Conservation (phyloP, 64 coral and sea anemone genomes). For the Platygyra sinensis region DNA sequence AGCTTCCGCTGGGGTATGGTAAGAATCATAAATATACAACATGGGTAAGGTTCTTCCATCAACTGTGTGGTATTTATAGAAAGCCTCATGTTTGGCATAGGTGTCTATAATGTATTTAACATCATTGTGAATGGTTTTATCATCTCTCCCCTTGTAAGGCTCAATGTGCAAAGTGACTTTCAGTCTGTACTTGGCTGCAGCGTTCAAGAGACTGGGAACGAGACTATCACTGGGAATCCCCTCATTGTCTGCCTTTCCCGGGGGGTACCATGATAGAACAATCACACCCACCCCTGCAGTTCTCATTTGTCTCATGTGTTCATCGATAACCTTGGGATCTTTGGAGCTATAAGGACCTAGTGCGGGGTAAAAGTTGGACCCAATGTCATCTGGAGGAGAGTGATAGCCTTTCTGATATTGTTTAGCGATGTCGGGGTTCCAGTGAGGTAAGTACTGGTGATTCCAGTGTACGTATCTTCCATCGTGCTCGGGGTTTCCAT, state of each 20-base stretch:
- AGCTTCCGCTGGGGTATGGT: constrained; percentile 72
- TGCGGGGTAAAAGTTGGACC: constrained; percentile 92
- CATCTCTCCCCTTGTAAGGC: constrained; percentile 85
- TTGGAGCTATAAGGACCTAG: constrained; percentile 90
- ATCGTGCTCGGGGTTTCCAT: constrained; percentile 87
- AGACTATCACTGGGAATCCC: constrained; percentile 78
- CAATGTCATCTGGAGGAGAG: constrained; percentile 88
- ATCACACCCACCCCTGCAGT: constrained; percentile 85
- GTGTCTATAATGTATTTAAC: constrained; percentile 82
- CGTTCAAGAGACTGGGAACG: constrained; percentile 64
- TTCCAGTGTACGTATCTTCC: constrained; percentile 94
- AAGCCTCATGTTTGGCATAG: constrained; percentile 81
- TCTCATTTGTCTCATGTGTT: constrained; percentile 93
- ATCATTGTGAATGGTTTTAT: constrained; percentile 84
- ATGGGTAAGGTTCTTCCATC: constrained; percentile 79
- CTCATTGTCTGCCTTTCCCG: constrained; percentile 80
- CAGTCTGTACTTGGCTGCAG: constrained; percentile 65
- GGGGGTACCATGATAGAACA: constrained; percentile 94
- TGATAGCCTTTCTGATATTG: constrained; percentile 62
- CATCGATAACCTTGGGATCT: constrained; percentile 70
- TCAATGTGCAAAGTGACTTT: constrained; percentile 91
- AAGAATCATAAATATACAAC: constrained; percentile 96
- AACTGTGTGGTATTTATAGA: constrained; percentile 85
- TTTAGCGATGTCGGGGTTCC: constrained; percentile 68
- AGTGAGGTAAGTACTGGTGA: constrained; percentile 84